These are phyloP conservation scores for Gymnocheta viridis DNA, from an alignment of 2,888 invertebrate species.

Conservation along the genomic window DNA sequence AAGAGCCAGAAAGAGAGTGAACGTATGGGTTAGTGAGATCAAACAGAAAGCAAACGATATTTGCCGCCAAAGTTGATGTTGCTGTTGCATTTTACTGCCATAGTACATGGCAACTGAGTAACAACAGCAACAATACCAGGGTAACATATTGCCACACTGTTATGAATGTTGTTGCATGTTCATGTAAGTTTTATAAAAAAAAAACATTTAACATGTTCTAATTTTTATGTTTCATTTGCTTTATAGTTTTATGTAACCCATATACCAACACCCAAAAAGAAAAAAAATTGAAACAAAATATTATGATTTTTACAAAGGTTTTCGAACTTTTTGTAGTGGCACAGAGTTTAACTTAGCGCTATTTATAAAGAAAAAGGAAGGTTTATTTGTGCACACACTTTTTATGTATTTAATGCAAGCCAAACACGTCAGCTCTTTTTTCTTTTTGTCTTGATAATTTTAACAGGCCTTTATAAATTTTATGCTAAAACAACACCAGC, in stretches of 20 bases:
- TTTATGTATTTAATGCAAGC: conserved; percentile 60
- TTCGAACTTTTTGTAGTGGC: neutral
- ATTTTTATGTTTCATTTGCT: conserved; percentile 74
- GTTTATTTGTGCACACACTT: conserved; percentile 24
- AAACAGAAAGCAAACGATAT: conserved; percentile 65
- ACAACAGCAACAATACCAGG: neutral
- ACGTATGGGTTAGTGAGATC: conserved; percentile 52
- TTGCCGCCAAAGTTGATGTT: conserved; percentile 65
- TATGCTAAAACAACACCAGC: conserved; percentile 34
- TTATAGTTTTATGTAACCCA: conserved; percentile 67
- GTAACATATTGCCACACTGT: conserved; percentile 21
- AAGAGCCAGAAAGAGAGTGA: neutral
- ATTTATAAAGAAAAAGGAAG: conserved; percentile 28
- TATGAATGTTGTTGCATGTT: conserved; percentile 70
- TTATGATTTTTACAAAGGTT: conserved; percentile 45
- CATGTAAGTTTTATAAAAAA: conserved; percentile 76
- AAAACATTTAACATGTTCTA: conserved; percentile 78
- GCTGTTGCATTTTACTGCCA: conserved; percentile 11
- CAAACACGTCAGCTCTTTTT: conserved; percentile 63
- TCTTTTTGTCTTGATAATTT: conserved; percentile 23
- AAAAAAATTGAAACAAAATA: conserved; percentile 25
- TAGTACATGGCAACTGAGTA: conserved; percentile 13
- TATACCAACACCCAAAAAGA: conserved; percentile 33
- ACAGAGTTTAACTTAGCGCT: conserved; percentile 1
- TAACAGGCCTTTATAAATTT: conserved; percentile 54